Evolutionary conservation across 2,888 invertebrate genomes (phyloP), one percentile per base, ranked within the genome.

Genomic region (Amphipyra berbera): DNA sequence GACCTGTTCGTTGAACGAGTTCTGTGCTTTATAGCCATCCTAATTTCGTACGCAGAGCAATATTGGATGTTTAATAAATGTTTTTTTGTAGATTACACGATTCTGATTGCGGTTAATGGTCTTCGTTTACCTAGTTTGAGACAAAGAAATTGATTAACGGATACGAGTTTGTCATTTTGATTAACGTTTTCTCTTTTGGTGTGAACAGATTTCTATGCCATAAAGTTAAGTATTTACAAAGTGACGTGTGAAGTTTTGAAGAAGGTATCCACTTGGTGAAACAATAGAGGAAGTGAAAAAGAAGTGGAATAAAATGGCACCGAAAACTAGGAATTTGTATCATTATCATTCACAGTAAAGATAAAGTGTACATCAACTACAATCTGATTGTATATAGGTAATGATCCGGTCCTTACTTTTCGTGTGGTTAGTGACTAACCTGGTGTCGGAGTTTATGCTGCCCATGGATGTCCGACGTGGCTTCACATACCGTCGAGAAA

Each of bases 11-110:
- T 50, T 45, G 80, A 84, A 86, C 81, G 78, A 82, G 86, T 88
- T 82, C 44, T 73, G 82, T 85, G 82, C 84, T 84, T 87, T 90
- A 90, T 89, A 89, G 73, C 85, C 88, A 89, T 89, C 87, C 89
- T 88, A 88, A 83, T 84, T 88, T 84, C 76, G 74, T 74, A 79
- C 78, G 74, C 65, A 69, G 80, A 83, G 74, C 82, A 82, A 82
- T 85, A 87, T 87, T 81, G 82, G 79, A 82, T 68, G 82, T 83
- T 84, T 86, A 85, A 84, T 79, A 65, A 78, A 78, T 74, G 74
- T 54, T 60, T 58, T 68, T 78, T 68, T 75, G 50, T 72, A 70
- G 62, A 68, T 79, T 73, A 69, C 69, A 67, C 55, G 61, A 63
- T 68, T 73, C 49, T 77, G 79, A 78, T 79, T 76, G 71, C 68